A percentile compares a stretch with the other conserved stretches of the same genome.
Conservation (phyloP, 2,797 vertebrate genomes). For the Acipenser ruthenus region DNA sequence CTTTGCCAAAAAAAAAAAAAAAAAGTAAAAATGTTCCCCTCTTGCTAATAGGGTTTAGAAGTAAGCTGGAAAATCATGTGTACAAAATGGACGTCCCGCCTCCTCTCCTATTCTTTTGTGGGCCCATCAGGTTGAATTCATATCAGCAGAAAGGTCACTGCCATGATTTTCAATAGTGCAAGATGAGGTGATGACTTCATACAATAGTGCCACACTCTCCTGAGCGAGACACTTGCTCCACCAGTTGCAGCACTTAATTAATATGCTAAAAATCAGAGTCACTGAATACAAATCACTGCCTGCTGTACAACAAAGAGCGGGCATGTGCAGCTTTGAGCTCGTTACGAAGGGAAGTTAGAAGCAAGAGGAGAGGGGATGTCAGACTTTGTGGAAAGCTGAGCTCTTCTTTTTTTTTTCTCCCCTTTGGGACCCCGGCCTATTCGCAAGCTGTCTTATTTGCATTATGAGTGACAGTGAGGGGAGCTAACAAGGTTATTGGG, state of each 20-base stretch:
- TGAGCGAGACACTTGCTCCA: conserved; percentile 58
- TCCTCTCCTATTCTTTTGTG: conserved; percentile 60
- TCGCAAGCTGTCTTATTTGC: conserved; percentile 79
- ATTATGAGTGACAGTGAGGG: conserved; percentile 82
- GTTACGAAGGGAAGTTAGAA: conserved; percentile 40
- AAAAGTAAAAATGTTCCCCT: conserved; percentile 33
- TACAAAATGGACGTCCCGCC: conserved; percentile 48
- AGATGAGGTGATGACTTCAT: conserved; percentile 76
- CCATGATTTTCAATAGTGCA: conserved; percentile 69
- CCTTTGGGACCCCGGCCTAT: conserved; percentile 67
- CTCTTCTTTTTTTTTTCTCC: conserved; percentile 32
- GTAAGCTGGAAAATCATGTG: conserved; percentile 69
- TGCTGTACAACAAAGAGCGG: conserved; percentile 63
- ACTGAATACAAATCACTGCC: conserved; percentile 64
- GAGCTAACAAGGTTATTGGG: conserved; percentile 84
- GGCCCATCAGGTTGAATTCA: conserved; percentile 65
- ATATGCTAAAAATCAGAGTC: conserved; percentile 72
- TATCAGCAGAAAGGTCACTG: conserved; percentile 67
- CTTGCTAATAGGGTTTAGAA: conserved; percentile 63
- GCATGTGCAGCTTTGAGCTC: conserved; percentile 64
- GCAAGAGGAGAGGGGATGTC: conserved; percentile 31
- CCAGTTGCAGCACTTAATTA: conserved; percentile 71
- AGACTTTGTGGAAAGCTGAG: conserved; percentile 48
- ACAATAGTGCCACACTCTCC: conserved; percentile 77
- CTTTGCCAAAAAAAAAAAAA: conserved; percentile 18